These are phyloP conservation scores for Syrphus vitripennis DNA, from an alignment of 2,888 invertebrate genomes.

Conservation along the genomic window DNA sequence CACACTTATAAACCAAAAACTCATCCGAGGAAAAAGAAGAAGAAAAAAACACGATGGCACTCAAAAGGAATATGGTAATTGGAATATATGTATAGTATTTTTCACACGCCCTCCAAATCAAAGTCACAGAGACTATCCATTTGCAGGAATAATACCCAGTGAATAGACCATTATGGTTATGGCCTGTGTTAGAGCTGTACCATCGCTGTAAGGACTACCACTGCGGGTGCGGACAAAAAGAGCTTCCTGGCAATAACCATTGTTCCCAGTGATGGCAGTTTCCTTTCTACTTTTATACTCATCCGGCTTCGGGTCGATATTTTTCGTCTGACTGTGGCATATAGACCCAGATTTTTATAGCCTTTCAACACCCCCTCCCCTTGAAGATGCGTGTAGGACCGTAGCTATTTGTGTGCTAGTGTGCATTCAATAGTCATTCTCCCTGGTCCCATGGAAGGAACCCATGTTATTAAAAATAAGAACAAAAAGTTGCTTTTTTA, in stretches of 20 bases:
- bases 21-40: not conserved
- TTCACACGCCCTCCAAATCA: slow-evolving; percentile 71
- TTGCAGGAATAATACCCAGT: slow-evolving; percentile 67
- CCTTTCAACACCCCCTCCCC: not conserved
- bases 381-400: not conserved
- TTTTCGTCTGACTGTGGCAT: slow-evolving; percentile 56
- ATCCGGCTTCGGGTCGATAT: slow-evolving; percentile 24
- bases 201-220: not conserved
- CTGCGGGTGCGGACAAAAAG: slow-evolving; percentile 7
- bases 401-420: not conserved
- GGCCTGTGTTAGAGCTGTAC: slow-evolving; percentile 33
- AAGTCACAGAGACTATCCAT: slow-evolving; percentile 68
- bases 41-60: slow-evolving; percentile 1
- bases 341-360: slow-evolving; percentile 63
- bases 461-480: slow-evolving; percentile 31
- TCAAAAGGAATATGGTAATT: slow-evolving; percentile 68
- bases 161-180: slow-evolving; percentile 70
- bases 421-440: not conserved
- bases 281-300: slow-evolving; percentile 32
- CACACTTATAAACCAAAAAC: not conserved
- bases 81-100: slow-evolving; percentile 67
- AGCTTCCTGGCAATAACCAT: slow-evolving; percentile 52
- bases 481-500: slow-evolving; percentile 3
- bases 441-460: not conserved
- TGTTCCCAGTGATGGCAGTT: slow-evolving; percentile 41